Percentiles rank a stretch among this genome's conserved stretches.
Evolutionary conservation across 2,888 invertebrate species (phyloP).

Genomic region (Eristalis intricaria): DNA sequence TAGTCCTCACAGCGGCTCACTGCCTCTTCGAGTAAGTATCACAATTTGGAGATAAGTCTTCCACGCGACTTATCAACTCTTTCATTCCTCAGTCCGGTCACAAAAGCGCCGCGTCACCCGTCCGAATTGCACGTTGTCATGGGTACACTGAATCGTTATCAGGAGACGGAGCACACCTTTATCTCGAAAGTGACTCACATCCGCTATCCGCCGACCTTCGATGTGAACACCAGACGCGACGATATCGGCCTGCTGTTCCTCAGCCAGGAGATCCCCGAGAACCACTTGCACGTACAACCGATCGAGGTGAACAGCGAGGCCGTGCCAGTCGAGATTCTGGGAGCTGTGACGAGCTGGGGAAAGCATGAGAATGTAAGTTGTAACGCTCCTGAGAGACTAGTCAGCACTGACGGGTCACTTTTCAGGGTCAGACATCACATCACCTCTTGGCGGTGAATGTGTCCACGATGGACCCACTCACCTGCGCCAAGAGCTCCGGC

Average conservation of each 20-base stretch:
- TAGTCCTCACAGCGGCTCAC: slow-evolving; percentile 77
- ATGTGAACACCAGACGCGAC: slow-evolving; percentile 69
- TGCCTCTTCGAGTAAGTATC: slow-evolving; percentile 77
- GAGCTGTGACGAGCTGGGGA: slow-evolving; percentile 54
- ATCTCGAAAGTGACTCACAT: slow-evolving; percentile 76
- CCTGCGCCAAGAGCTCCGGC: slow-evolving; percentile 24
- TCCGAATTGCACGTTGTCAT: slow-evolving; percentile 77
- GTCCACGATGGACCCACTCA: slow-evolving; percentile 26
- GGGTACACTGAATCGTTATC: slow-evolving; percentile 75
- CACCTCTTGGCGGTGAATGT: slow-evolving; percentile 44
- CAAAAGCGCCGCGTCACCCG: slow-evolving; percentile 75
- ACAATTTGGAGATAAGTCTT: not conserved
- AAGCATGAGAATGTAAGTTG: slow-evolving; percentile 32
- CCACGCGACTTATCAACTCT: not conserved
- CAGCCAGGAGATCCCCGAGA: slow-evolving; percentile 75
- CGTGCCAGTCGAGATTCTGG: not conserved
- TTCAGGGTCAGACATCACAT: slow-evolving; percentile 36
- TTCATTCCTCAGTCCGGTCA: slow-evolving; percentile 16
- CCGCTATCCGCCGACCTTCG: slow-evolving; percentile 73
- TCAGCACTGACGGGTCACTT: not conserved
- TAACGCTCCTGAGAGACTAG: too few species aligned
- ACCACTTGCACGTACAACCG: slow-evolving; percentile 74
- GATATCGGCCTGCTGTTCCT: slow-evolving; percentile 78
- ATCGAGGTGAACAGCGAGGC: slow-evolving; percentile 70
- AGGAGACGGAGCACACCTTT: slow-evolving; percentile 72